Evolutionary conservation across 2,888 invertebrate genomes (phyloP).

Genomic region (Ormyrus rosae): DNA sequence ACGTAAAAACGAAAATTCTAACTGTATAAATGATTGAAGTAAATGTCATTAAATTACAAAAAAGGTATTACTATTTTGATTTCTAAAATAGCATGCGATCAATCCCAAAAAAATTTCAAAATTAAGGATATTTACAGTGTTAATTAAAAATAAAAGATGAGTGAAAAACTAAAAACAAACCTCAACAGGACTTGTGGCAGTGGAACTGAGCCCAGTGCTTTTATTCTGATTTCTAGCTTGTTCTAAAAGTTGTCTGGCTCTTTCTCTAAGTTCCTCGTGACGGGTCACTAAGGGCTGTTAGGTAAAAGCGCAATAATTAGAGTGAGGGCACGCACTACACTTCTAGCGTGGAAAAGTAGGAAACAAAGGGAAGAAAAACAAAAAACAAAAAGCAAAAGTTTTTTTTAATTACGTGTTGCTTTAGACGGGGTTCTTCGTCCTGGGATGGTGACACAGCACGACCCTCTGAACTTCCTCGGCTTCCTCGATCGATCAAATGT

Average conservation of each 20-base stretch:
- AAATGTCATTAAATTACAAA: not conserved
- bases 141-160: constrained; percentile 35
- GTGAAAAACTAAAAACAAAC: constrained; percentile 67
- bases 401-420: constrained; percentile 71
- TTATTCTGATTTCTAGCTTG: constrained; percentile 80
- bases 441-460: constrained; percentile 70
- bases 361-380: not conserved
- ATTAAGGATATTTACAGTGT: constrained; percentile 9
- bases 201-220: constrained; percentile 75
- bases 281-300: constrained; percentile 85
- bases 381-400: constrained; percentile 11
- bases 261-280: constrained; percentile 89
- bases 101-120: constrained; percentile 6
- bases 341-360: constrained; percentile 27
- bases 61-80: not conserved
- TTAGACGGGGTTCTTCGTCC: constrained; percentile 66
- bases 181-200: constrained; percentile 78
- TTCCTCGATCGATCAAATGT: constrained; percentile 67
- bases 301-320: constrained; percentile 73
- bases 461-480: constrained; percentile 70
- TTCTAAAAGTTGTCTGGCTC: constrained; percentile 89
- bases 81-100: constrained; percentile 10
- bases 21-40: not conserved
- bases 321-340: constrained; percentile 19
- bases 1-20: no score